phyloP scores from a whole-genome alignment of 2,797 vertebrate species.

The Cryptoblepharus egeriae region DNA sequence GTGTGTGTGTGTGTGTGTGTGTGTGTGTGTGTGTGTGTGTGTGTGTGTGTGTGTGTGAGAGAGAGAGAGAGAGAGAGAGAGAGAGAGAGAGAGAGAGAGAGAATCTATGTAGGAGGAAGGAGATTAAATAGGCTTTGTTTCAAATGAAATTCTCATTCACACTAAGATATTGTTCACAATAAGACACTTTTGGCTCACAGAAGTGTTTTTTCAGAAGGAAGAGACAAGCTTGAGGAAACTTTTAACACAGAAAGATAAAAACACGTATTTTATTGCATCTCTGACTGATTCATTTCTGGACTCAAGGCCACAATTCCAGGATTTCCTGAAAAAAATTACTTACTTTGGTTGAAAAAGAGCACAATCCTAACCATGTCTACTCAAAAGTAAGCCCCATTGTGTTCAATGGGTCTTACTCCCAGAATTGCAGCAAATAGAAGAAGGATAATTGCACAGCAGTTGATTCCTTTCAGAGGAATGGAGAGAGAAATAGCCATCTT shows the following conservation, averaged over 20 bases:
- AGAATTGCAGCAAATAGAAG: no score
- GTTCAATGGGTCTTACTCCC: no score
- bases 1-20: no score
- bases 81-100: background rate
- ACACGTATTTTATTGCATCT: conserved; percentile 71
- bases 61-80: no score
- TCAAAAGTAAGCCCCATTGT: no score
- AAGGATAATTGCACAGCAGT: conserved; percentile 42
- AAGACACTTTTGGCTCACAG: conserved; percentile 4
- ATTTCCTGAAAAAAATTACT: conserved; percentile 9
- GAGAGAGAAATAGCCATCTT: background rate
- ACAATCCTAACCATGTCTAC: no score
- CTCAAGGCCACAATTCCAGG: background rate
- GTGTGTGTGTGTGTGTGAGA: no score
- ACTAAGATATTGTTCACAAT: conserved; percentile 6
- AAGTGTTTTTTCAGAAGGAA: background rate
- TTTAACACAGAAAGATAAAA: conserved; percentile 43
- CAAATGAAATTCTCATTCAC: background rate
- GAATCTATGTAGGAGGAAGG: accelerated
- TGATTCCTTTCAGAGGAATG: conserved; percentile 24
- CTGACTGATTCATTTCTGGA: conserved; percentile 40
- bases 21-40: no score
- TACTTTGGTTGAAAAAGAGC: conserved; percentile 38
- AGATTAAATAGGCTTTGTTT: conserved; percentile 5
- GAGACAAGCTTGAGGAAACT: accelerated